Base-by-base conservation (phyloP, 2,888 invertebrate genomes). In the Actias luna region DNA sequence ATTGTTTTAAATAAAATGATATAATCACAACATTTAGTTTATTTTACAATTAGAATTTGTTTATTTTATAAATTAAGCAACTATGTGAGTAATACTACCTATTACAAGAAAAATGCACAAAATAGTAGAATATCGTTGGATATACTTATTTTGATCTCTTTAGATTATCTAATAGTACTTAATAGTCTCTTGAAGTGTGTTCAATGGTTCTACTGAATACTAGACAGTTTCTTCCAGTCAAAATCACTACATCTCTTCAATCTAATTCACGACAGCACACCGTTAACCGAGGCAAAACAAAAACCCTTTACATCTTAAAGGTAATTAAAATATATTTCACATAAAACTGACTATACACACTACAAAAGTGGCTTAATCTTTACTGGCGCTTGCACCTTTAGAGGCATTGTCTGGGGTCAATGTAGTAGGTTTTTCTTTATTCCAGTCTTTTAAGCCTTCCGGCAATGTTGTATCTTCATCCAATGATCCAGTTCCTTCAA, bases 381-480 rank as follows among this genome's bases (percentile, higher is more conserved):
- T 90, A 85, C 78, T 88, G 63, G 75, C 60, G 59, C 67, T 71
- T 5, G 83, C 59, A 12, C 70, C 65, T n/a, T 82, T 66, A 7
- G 87, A 82, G 83, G 85, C 77, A 68, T 83, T 83, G 4, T 83
- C 84, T 1, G 82, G 65, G 1, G 85, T 71, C 0, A 77, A 65
- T 0, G 72, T 22, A 4, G 81, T 68, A 42, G 87, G 82, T 68
- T 93, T 93, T 63, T 95, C 94, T 79, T 96, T 96, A 82, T 99
- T 99, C 99, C 99, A 99, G 77, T 96, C 96, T 83, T 98, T 96
- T 31, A 99, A 93, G 62, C 99, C 99, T 89, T 98, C 97, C 0
- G 99, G 99, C 73, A 99, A 93, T 0, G 95, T 89, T 0, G 99
- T 99, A 78, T 99, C 98, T 88, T 99, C 99, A 69, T 99, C 99